These are phyloP conservation scores for Smittia aterrima DNA, from an alignment of 2,888 invertebrate genomes.

Conservation along the genomic window DNA sequence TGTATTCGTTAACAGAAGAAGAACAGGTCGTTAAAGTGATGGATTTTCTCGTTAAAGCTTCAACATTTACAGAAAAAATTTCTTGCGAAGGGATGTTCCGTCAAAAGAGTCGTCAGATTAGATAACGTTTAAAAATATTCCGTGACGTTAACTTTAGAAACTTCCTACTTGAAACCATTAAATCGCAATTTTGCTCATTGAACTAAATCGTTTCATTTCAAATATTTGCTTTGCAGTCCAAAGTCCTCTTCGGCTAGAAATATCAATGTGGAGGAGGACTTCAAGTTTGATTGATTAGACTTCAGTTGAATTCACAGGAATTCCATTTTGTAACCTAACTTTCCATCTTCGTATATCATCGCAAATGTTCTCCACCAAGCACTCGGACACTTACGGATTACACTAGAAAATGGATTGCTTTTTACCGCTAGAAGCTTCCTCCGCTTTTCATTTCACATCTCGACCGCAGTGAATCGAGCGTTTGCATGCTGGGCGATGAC, in stretches of 20 bases:
- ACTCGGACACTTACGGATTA: neutral
- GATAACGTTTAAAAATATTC: too few relatives aligned
- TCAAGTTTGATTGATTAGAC: constrained; percentile 12
- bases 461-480: neutral
- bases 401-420: neutral
- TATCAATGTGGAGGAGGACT: neutral
- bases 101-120: too few relatives aligned
- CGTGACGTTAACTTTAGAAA: too few relatives aligned
- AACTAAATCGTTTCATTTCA: too few relatives aligned
- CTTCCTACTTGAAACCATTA: too few relatives aligned
- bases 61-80: too few relatives aligned
- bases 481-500: neutral
- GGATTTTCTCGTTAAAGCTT: too few relatives aligned
- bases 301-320: neutral
- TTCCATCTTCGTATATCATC: neutral
- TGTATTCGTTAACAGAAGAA: neutral
- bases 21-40: neutral
- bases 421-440: neutral
- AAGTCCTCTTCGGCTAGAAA: neutral
- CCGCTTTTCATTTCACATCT: neutral
- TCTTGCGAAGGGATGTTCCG: too few relatives aligned
- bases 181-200: too few relatives aligned
- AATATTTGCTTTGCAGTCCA: too few relatives aligned
- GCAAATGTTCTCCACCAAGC: neutral
- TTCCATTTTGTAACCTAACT: neutral